Evolutionary conservation across 1,140 invertebrate genomes (phyloP), one percentile per base, ranked within the genome.

Genomic region (Homalodisca vitripennis): DNA sequence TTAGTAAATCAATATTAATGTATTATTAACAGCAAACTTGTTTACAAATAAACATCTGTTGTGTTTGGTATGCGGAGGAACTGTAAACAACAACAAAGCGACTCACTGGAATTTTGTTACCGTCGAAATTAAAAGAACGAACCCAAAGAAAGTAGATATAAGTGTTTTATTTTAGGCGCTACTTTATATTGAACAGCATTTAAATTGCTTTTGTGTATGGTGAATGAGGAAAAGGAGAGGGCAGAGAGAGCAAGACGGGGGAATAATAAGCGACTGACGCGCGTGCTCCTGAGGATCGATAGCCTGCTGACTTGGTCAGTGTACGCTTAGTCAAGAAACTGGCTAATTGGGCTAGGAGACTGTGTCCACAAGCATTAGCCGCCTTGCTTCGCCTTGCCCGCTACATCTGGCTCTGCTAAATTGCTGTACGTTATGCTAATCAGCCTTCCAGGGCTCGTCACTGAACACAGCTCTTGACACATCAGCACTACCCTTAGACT

Each of bases 151-250:
- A 60, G 29, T 60, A 30, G 29, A 60, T 60, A 60, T 60, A 30
- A 24, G 55, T 60, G 55, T 60, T 22, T 60, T 60, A 29, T 60
- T 60, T 60, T 26, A 60, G 27, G 24, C 26, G 55, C 22, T 22
- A 53, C 55, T 60, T 27, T 60, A 30, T 60, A 60, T 10, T 27
- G 55, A 60, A 29, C 55, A 60, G 55, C 55, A 60, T 60, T 60
- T 60, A 60, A 60, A 60, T 60, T 60, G 55, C 55, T 60, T 60
- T 60, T 27, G 55, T 60, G 55, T 60, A 26, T 60, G 55, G 55
- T 60, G 55, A 60, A 60, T 60, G 55, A 60, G 22, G 55, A 3
- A 60, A 60, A 30, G 55, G 55, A 26, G 24, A 27, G 55, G 27
- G 27, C 55, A 26, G 26, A 53, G 48, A 3, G 24, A 27, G 48